phyloP scores from a whole-genome alignment of 2,797 vertebrate species.

The Neostethus bicornis region DNA sequence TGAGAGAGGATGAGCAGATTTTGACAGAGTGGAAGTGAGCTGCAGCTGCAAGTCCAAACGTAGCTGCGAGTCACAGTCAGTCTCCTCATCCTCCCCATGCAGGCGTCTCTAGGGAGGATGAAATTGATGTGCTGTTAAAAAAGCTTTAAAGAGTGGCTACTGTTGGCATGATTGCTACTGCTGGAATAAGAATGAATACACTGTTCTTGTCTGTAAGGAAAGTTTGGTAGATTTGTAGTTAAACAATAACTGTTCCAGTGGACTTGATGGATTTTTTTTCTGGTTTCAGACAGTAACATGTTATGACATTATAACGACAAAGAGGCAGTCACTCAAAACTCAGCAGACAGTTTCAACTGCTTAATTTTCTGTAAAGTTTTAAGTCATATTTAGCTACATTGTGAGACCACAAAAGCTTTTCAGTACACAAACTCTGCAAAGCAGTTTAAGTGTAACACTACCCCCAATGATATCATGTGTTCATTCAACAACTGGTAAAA shows the following conservation, averaged over 20 bases:
- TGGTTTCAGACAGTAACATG: slow-evolving; percentile 35
- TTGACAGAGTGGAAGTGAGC: slow-evolving; percentile 47
- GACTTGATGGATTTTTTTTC: slow-evolving; percentile 21
- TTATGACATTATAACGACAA: not conserved
- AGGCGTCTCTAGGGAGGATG: slow-evolving; percentile 65
- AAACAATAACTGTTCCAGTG: slow-evolving; percentile 8
- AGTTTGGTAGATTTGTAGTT: slow-evolving; percentile 17
- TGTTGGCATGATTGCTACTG: slow-evolving; percentile 65
- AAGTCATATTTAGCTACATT: slow-evolving; percentile 21
- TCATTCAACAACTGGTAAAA: slow-evolving; percentile 10
- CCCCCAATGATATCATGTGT: slow-evolving; percentile 53
- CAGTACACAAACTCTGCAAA: not conserved
- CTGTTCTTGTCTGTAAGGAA: slow-evolving; percentile 27
- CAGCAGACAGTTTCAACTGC: not conserved
- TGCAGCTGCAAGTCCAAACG: slow-evolving; percentile 59
- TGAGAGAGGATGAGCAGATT: slow-evolving; percentile 51
- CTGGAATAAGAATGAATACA: slow-evolving; percentile 56
- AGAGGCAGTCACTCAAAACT: not conserved
- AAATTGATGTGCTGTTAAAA: slow-evolving; percentile 71
- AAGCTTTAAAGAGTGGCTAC: slow-evolving; percentile 69
- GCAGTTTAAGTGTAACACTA: slow-evolving; percentile 24
- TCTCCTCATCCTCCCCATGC: slow-evolving; percentile 63
- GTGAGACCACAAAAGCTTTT: slow-evolving; percentile 23
- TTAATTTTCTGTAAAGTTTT: not conserved
- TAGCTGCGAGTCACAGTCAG: slow-evolving; percentile 63